A percentile compares a stretch with the other conserved stretches of the same genome.
Evolutionary conservation across 2,113 vertebrate species (phyloP).

Genomic region (Crotalus tigris): DNA sequence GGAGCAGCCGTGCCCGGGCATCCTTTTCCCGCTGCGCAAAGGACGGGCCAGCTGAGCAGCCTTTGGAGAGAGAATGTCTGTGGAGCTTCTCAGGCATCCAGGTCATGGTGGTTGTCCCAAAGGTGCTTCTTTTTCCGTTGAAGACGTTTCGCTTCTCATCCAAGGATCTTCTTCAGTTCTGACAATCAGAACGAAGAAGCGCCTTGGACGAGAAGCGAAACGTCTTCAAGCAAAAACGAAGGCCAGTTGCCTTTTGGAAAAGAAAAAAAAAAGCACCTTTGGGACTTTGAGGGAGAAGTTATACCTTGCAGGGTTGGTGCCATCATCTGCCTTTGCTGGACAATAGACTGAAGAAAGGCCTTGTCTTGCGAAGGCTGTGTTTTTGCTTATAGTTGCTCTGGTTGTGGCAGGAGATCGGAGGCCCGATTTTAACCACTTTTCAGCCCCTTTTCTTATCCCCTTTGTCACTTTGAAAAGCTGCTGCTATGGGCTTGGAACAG

Average conservation of each 20-base stretch:
- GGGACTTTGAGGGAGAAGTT: background rate
- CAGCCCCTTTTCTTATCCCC: background rate
- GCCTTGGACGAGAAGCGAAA: background rate
- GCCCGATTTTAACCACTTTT: background rate
- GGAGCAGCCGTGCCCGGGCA: background rate
- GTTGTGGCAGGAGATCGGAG: background rate
- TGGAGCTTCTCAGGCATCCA: too few relatives aligned
- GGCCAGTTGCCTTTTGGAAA: background rate
- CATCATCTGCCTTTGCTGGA: background rate
- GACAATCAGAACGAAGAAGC: background rate
- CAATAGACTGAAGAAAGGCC: background rate
- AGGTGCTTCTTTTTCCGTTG: background rate
- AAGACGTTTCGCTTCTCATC: background rate
- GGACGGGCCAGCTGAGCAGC: background rate
- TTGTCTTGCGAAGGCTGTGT: background rate
- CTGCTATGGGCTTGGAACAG: background rate
- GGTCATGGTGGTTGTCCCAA: background rate
- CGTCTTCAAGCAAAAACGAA: background rate
- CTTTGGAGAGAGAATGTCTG: background rate
- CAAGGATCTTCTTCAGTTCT: background rate
- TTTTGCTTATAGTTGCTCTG: background rate
- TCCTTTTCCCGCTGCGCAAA: background rate
- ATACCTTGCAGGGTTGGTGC: background rate
- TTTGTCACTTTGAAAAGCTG: background rate
- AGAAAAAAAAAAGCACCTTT: background rate